A percentile compares a stretch with the other conserved stretches of the same genome.
Conservation (phyloP, 2,888 invertebrate species). For the Pterostichus niger region DNA sequence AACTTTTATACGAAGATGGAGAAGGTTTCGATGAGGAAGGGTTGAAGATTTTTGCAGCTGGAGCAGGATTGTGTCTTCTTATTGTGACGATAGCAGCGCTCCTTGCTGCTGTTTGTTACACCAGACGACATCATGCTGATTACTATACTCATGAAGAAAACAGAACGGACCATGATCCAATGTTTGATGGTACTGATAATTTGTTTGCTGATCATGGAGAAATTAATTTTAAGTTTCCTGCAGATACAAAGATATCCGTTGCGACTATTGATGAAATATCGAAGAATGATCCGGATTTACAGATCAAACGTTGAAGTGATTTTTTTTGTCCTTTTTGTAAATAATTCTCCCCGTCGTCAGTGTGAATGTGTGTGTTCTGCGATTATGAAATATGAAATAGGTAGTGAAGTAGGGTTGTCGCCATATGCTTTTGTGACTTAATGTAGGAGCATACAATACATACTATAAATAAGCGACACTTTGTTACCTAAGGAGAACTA, state of each 20-base stretch:
- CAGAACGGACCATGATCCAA: constrained; percentile 75
- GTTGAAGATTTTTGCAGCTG: constrained; percentile 79
- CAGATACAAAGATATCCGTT: constrained; percentile 76
- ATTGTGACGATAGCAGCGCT: constrained; percentile 77
- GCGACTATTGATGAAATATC: constrained; percentile 76
- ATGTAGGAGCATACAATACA: background rate
- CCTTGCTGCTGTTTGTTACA: constrained; percentile 81
- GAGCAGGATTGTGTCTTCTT: constrained; percentile 80
- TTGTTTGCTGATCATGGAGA: constrained; percentile 77
- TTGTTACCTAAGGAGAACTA: no score
- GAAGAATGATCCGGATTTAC: constrained; percentile 73
- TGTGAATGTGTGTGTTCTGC: constrained; percentile 40
- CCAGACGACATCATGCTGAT: constrained; percentile 86
- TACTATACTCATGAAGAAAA: constrained; percentile 91
- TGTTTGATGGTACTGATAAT: constrained; percentile 76
- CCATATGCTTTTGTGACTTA: constrained; percentile 47
- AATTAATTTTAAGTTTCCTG: constrained; percentile 81
- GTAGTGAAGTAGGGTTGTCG: background rate
- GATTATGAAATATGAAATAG: background rate
- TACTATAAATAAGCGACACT: no score
- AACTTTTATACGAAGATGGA: constrained; percentile 78
- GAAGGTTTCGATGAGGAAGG: constrained; percentile 79
- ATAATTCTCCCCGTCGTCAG: constrained; percentile 12
- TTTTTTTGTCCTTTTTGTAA: background rate
- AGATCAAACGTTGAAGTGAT: constrained; percentile 41